These are phyloP conservation scores for Pogonophryne albipinna DNA, from an alignment of 2,797 vertebrate species.

Conservation along the genomic window DNA sequence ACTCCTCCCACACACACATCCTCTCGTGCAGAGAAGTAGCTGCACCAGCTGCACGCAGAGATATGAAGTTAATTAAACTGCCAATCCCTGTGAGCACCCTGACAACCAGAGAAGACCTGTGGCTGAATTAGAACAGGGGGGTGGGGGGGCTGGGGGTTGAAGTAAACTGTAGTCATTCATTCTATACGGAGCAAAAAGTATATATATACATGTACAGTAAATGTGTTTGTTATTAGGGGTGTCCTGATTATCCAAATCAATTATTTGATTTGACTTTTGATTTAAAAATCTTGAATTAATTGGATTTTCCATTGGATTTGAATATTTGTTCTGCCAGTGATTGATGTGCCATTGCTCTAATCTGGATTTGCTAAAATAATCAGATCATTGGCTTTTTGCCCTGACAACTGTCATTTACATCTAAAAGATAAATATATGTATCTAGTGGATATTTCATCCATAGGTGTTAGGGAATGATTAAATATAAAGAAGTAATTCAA, in stretches of 20 bases:
- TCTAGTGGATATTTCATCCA: too few species aligned
- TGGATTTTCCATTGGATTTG: too few species aligned
- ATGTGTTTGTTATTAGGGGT: too few species aligned
- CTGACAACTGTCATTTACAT: background rate
- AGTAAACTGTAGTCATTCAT: conserved; percentile 46
- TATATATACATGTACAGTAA: too few species aligned
- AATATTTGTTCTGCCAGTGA: too few species aligned
- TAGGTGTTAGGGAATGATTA: background rate
- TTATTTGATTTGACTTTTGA: background rate
- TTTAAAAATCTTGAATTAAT: too few species aligned
- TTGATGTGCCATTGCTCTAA: too few species aligned
- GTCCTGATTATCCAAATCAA: background rate
- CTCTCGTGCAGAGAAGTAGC: conserved; percentile 39
- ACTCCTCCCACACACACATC: conserved; percentile 35
- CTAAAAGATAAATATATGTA: background rate
- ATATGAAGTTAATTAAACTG: conserved; percentile 84
- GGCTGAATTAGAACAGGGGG: conserved; percentile 47
- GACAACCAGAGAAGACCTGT: conserved; percentile 59
- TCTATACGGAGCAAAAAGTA: conserved; percentile 1
- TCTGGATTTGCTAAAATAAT: background rate
- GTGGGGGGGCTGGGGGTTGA: background rate
- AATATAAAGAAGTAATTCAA: background rate
- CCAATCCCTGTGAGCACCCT: conserved; percentile 66
- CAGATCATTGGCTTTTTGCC: background rate
- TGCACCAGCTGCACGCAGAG: conserved; percentile 59